phyloP scores from a whole-genome alignment of 2,113 vertebrate genomes.

The Benitochromis conjunctus region DNA sequence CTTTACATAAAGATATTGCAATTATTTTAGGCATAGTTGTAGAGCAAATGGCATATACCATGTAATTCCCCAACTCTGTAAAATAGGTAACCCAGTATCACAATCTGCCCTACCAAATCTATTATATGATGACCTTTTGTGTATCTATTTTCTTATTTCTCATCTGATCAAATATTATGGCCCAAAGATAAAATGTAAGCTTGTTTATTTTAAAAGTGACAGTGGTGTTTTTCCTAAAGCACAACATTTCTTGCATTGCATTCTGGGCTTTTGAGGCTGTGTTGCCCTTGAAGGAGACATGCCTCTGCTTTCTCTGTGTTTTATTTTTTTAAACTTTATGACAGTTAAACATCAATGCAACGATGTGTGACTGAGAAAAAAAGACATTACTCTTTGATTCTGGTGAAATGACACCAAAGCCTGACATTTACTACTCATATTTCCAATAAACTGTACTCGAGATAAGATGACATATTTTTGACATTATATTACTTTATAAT shows the following conservation, averaged over 20 bases:
- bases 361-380: slow-evolving; percentile 4
- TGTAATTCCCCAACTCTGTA: neutral
- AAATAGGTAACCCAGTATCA: neutral
- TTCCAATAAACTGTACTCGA: neutral
- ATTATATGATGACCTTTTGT: neutral
- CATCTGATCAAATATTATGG: neutral
- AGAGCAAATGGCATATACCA: neutral
- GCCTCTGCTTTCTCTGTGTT: neutral
- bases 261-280: neutral
- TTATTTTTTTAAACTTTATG: neutral
- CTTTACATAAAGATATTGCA: neutral
- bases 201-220: neutral
- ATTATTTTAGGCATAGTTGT: neutral
- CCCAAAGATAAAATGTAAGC: neutral
- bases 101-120: neutral
- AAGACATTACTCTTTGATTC: slow-evolving; percentile 5
- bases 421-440: neutral
- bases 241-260: neutral
- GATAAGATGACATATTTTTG: neutral
- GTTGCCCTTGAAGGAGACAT: neutral
- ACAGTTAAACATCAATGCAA: neutral
- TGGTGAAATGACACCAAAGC: slow-evolving; percentile 2
- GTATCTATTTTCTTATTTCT: neutral
- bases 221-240: neutral
- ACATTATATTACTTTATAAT: neutral